phyloP scores from a whole-genome alignment of 2,888 invertebrate genomes.

The Rambutsinella grinnellia region DNA sequence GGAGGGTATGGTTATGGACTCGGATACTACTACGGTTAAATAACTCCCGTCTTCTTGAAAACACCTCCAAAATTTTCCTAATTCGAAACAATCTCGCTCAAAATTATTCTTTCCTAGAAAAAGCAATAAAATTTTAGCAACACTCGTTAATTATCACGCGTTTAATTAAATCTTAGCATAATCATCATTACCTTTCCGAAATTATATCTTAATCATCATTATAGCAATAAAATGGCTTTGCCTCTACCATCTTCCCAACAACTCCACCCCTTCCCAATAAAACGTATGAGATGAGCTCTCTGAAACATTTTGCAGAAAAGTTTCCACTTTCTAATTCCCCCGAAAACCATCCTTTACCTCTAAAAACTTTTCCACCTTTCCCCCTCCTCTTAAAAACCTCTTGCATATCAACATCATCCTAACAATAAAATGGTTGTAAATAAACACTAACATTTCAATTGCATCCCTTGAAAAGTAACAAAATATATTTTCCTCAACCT shows the following conservation, averaged over 20 bases:
- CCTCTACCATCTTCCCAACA: neutral
- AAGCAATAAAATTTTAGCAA: too few relatives aligned
- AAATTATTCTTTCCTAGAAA: too few relatives aligned
- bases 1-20: too few relatives aligned
- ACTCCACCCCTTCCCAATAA: neutral
- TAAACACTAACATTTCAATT: neutral
- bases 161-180: too few relatives aligned
- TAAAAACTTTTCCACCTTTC: neutral
- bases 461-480: neutral
- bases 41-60: too few relatives aligned
- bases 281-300: neutral
- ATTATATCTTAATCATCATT: constrained; percentile 3
- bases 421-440: neutral
- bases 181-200: too few relatives aligned
- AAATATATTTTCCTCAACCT: neutral
- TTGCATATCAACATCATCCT: neutral
- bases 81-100: too few relatives aligned
- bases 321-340: constrained; percentile 5
- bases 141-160: too few relatives aligned
- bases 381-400: neutral
- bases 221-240: constrained; percentile 1
- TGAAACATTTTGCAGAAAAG: neutral
- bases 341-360: neutral
- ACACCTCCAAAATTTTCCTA: too few relatives aligned
- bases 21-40: constrained; percentile 19